Conservation (phyloP, 2,113 vertebrate genomes). For the Cairina moschata region DNA sequence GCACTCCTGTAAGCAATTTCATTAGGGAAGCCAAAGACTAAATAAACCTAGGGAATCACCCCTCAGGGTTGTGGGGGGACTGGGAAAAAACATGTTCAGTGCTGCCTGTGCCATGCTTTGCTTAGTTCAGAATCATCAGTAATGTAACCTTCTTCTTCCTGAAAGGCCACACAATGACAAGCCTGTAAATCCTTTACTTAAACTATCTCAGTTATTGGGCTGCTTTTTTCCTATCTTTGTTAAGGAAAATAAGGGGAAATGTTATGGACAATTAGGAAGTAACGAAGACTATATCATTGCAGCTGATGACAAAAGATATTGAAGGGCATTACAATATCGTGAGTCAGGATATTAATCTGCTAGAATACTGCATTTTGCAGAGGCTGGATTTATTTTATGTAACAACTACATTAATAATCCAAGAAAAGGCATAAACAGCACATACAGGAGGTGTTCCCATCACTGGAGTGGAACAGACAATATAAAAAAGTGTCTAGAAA, state of each 20-base stretch:
- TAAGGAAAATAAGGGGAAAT: conserved; percentile 10
- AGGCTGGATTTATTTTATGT: neutral
- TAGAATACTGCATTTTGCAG: neutral
- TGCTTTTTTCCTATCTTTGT: conserved; percentile 40
- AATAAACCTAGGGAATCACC: neutral
- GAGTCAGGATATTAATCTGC: neutral
- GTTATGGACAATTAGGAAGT: conserved; percentile 39
- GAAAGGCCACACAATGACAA: neutral
- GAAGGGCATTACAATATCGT: neutral
- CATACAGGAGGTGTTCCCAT: neutral
- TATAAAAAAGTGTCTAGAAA: neutral
- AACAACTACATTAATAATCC: conserved; percentile 18
- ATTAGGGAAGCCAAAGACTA: neutral
- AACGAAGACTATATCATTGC: conserved; percentile 37
- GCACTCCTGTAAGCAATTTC: neutral
- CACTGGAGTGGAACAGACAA: neutral
- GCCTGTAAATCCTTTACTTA: neutral
- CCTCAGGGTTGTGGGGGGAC: neutral
- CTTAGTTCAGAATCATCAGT: neutral
- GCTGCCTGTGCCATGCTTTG: neutral
- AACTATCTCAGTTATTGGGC: neutral
- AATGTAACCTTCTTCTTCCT: neutral
- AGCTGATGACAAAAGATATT: conserved; percentile 32
- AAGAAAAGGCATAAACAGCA: conserved; percentile 1
- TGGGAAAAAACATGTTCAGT: neutral